Evolutionary conservation across 2,888 invertebrate species (phyloP), one percentile per base, ranked within the genome.

Genomic region (Nemotelus pantherinus): DNA sequence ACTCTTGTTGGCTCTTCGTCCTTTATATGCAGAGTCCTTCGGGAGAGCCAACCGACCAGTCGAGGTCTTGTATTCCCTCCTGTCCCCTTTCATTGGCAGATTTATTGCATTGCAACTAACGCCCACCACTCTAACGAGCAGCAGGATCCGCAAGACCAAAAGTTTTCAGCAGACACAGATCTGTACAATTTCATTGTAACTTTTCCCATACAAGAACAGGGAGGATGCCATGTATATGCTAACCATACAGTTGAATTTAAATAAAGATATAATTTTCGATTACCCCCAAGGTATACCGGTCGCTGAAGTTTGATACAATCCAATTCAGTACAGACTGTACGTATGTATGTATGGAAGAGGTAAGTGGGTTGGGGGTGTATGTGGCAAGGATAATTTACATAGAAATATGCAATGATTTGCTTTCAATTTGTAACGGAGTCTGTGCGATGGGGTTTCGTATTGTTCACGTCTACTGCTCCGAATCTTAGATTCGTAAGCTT

Each of bases 241-340:
- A 50, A 50, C 6, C 50, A 50, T 53, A 60, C n/a, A 65, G 76
- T 44, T 47, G 39, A 80, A 81, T 81, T 81, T 81, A 78, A 81
- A 81, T 81, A 80, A 78, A 79, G 79, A 80, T 78, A 81, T 79
- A 81, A 81, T 80, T 81, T 81, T 80, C 80, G 77, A 81, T 80
- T 79, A 80, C 77, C 80, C 79, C 58, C 44, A 67, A 77, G 80
- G 77, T 77, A 77, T 65, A 65, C 25, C 57, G 57, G 65, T 67
- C 64, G 76, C 65, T 65, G 53, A 63, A 65, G 65, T 65, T 76
- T 10, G 57, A 76, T 76, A 76, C 55, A 65, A 65, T 53, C 4
- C 44, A 25, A 44, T 43, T 53, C 43, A 43, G 43, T 71, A 44
- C 2, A 47, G n/a, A 50, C 5, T 64, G 63, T 60, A 47, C 50